Percentiles rank a stretch among this genome's conserved stretches.
phyloP scores from a whole-genome alignment of 1,140 invertebrate genomes.

The Mizuhopecten yessoensis region DNA sequence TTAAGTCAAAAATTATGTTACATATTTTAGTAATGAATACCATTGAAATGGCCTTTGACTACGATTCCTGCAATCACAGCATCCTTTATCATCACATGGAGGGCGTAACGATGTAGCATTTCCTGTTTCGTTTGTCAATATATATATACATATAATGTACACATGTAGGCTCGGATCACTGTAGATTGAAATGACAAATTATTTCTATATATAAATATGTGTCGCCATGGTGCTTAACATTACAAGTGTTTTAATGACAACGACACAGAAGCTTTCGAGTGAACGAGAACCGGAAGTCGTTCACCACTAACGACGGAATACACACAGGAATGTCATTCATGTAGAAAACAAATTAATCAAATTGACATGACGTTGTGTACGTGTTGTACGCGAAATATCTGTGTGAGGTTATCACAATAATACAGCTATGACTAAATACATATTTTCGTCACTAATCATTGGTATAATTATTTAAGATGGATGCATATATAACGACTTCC shows the following conservation, averaged over 20 bases:
- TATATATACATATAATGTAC: too few species aligned
- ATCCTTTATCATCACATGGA: too few species aligned
- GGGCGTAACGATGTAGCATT: neutral
- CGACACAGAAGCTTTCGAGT: slow-evolving; percentile 17
- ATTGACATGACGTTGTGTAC: too few species aligned
- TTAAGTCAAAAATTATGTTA: too few species aligned
- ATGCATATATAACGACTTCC: neutral
- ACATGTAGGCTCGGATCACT: neutral
- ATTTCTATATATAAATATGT: neutral
- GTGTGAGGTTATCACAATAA: too few species aligned
- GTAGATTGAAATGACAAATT: neutral
- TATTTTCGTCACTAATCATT: too few species aligned
- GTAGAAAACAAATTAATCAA: neutral
- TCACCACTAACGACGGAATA: neutral
- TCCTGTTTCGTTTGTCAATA: neutral
- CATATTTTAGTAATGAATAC: too few species aligned
- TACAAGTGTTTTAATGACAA: neutral
- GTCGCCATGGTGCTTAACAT: neutral
- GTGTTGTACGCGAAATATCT: too few species aligned
- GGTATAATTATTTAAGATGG: too few species aligned
- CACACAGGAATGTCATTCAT: neutral
- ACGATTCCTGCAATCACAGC: too few species aligned
- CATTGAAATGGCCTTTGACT: too few species aligned
- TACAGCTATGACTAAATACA: too few species aligned
- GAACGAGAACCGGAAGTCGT: slow-evolving; percentile 1